Conservation (phyloP, 2,888 invertebrate species). For the Aleiodes leptofemur region DNA sequence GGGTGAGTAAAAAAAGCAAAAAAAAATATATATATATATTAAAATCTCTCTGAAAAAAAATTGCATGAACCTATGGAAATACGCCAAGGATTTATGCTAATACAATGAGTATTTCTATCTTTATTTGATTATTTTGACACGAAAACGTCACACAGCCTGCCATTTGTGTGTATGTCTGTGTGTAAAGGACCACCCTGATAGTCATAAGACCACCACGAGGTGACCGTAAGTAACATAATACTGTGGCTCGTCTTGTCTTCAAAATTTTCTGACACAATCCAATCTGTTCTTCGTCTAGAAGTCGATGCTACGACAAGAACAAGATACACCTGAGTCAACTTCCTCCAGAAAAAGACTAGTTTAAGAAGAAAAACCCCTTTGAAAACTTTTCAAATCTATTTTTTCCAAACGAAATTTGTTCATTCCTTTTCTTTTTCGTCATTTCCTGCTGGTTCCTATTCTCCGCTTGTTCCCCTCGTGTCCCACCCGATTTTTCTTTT, state of each 20-base stretch:
- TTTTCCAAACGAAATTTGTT: constrained; percentile 39
- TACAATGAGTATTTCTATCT: constrained; percentile 27
- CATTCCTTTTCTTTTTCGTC: constrained; percentile 28
- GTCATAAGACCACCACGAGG: constrained; percentile 54
- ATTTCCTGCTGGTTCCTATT: constrained; percentile 22
- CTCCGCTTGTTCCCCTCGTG: neutral
- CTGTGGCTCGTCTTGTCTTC: constrained; percentile 53
- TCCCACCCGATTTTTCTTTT: constrained; percentile 32
- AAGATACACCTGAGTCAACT: constrained; percentile 71
- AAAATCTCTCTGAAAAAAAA: neutral
- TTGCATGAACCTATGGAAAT: neutral
- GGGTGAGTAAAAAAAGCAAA: constrained; percentile 75
- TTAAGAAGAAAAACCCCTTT: constrained; percentile 56
- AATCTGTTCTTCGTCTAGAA: constrained; percentile 65
- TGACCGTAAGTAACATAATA: constrained; percentile 60
- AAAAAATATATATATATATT: too few species aligned
- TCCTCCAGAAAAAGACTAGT: constrained; percentile 65
- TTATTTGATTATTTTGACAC: constrained; percentile 46
- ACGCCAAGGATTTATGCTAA: neutral
- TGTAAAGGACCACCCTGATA: constrained; percentile 32
- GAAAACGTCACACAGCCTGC: constrained; percentile 45
- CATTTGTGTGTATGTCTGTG: neutral
- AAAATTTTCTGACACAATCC: constrained; percentile 60
- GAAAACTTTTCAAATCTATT: constrained; percentile 36
- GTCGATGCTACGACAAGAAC: constrained; percentile 58